phyloP scores from a whole-genome alignment of 2,113 vertebrate genomes.

The Hemiscyllium ocellatum region DNA sequence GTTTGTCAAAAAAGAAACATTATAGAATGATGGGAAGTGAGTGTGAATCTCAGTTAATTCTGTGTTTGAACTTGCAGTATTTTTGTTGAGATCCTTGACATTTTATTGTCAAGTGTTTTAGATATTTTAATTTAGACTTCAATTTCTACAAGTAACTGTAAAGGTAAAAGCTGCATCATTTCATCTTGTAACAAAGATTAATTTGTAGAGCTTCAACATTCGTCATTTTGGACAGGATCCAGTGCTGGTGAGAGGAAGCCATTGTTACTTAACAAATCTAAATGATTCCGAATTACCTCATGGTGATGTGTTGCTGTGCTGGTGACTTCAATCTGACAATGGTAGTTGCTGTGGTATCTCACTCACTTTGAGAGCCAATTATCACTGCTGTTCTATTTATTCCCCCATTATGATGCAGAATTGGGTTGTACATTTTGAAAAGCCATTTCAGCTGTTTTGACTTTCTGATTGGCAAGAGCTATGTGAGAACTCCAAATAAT shows the following conservation, averaged over 20 bases:
- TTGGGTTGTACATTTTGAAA: neutral
- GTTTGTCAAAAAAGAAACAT: neutral
- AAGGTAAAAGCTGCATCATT: neutral
- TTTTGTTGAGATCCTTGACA: constrained; percentile 7
- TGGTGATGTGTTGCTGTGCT: neutral
- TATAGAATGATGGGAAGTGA: neutral
- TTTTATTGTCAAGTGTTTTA: neutral
- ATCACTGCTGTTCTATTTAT: neutral
- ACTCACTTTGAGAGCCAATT: neutral
- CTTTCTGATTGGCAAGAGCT: neutral
- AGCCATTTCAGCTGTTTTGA: neutral
- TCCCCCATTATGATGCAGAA: neutral
- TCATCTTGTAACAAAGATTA: neutral
- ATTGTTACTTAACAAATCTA: neutral
- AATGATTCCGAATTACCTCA: constrained; percentile 4
- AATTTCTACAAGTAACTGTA: neutral
- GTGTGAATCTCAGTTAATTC: neutral
- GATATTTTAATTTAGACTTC: neutral
- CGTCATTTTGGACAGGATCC: neutral
- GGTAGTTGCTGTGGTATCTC: neutral
- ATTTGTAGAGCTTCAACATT: neutral
- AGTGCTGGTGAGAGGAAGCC: neutral
- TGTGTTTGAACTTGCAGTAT: neutral
- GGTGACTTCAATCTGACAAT: neutral
- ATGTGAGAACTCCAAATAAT: neutral